Base-by-base conservation (phyloP, 2,888 invertebrate genomes). In the Machimus atricapillus region DNA sequence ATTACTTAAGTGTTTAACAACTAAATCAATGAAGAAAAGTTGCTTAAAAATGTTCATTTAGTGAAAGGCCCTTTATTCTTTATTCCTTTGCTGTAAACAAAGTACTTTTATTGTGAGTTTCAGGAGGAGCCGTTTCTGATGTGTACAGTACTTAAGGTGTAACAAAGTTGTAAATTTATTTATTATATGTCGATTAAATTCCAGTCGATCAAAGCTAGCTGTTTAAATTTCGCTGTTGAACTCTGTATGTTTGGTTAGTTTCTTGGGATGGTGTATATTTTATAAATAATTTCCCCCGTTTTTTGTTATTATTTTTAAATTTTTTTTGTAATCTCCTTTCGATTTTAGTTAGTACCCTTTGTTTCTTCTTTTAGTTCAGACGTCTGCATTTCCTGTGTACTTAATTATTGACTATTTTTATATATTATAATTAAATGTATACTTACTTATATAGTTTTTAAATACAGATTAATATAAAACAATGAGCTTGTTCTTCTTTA, bases 391-490 rank as follows among this genome's bases (percentile, higher is more conserved):
- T 85, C 79, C 37, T 85, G 74, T 85, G 85, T 85, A 85, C 85
- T 85, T 85, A 85, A 85, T 74, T 85, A 85, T 85, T 85, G 82
- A 82, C 82, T 82, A 82, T 82, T 82, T 82, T 82, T 82, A 82
- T 58, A 82, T 82, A 82, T 82, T 82, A 82, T 58, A 52, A 66
- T 52, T 82, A 82, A 82, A 82, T 82, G 82, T 82, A 82, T 82
- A 82, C 82, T 82, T 82, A 82, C 82, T 82, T 82, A 82, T 82
- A 82, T 82, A 82, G 82, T 82, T 82, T 82, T 82, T 82, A 82
- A 82, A 82, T 82, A 82, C 82, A 82, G 37, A 66, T 82, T 82
- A 82, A 82, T 82, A 82, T 82, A 66, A 82, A 58, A 58, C 66
- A 37, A 58, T 76, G 37, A 9, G 16, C 27, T 37, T 76, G 34